Evolutionary conservation across 2,888 invertebrate species (phyloP).

Genomic region (Pseudoips prasinana): DNA sequence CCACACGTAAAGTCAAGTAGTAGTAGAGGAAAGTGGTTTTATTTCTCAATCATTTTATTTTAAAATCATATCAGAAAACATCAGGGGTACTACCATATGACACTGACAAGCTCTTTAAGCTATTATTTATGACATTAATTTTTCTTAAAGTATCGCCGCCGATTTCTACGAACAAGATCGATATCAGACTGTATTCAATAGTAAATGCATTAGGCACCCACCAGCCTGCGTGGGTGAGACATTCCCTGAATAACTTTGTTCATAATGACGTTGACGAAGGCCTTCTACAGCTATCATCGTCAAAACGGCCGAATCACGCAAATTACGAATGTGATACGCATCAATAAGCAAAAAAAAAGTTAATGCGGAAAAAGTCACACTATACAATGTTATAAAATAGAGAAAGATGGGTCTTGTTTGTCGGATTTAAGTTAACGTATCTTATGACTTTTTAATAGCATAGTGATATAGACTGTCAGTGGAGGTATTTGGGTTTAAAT

Average conservation of each 20-base stretch:
- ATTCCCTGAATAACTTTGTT: constrained; percentile 61
- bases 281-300: constrained; percentile 55
- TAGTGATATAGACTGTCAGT: constrained; percentile 29
- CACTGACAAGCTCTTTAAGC: constrained; percentile 30
- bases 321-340: constrained; percentile 58
- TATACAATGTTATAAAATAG: constrained; percentile 48
- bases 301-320: constrained; percentile 71
- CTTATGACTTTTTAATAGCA: not conserved
- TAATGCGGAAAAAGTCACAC: constrained; percentile 52
- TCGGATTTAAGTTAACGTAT: constrained; percentile 7
- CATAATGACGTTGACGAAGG: constrained; percentile 56
- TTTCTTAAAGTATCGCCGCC: constrained; percentile 50
- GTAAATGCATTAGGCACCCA: constrained; percentile 68
- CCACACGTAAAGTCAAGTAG: too few relatives aligned
- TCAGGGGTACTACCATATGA: constrained; percentile 17
- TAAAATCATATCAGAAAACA: not conserved
- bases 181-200: constrained; percentile 62
- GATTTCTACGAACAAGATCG: constrained; percentile 62
- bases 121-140: constrained; percentile 53
- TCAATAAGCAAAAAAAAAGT: constrained; percentile 38
- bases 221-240: constrained; percentile 58
- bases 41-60: too few relatives aligned
- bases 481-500: constrained; percentile 24
- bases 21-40: too few relatives aligned
- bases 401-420: constrained; percentile 42